Evolutionary conservation across 2,888 invertebrate genomes (phyloP), one percentile per base, ranked within the genome.

Genomic region (Cantharis lateralis): DNA sequence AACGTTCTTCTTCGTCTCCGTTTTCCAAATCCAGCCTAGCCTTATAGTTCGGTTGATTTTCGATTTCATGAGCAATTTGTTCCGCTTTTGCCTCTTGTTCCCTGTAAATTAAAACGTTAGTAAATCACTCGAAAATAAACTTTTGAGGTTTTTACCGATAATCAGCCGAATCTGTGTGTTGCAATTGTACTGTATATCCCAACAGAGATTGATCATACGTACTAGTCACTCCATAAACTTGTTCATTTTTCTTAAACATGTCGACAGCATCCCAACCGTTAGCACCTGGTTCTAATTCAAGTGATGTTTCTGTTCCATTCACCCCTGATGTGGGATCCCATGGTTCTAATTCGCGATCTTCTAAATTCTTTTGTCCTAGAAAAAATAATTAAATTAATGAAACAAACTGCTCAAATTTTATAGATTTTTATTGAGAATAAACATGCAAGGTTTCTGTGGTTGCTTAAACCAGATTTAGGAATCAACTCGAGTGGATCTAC

Each of bases 201-300:
- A 94, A 91, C 82, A 99, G 89, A 79, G 95, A 94, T 84, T 97
- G 95, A 86, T 97, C 97, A 87, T 96, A 99, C 2, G 96, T 96
- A 82, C 97, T 95, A 84, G 94, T 94, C 10, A 98, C 96, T 73
- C 98, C 97, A 88, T 98, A 98, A 81, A 95, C 92, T 86, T 93
- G 92, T 87, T 96, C 96, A 89, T 98, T 98, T 87, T 94, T 96
- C 81, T 94, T 92, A 89, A 99, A 99, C 98, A 99, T 99, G 83
- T 98, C 98, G 88, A 95, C 93, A 2, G 95, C 95, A 90, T 98
- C 96, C 98, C 99, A 99, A 77, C 98, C 98, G 90, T 97, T 97
- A 88, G 94, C 92, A 81, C 93, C 92, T 82, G 93, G 91, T 85
- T 95, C 95, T 76, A 95, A 88, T 83, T 95, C 95, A 81, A 92